phyloP scores from a whole-genome alignment of 2,888 invertebrate genomes.

The Habroteleia sp. region DNA sequence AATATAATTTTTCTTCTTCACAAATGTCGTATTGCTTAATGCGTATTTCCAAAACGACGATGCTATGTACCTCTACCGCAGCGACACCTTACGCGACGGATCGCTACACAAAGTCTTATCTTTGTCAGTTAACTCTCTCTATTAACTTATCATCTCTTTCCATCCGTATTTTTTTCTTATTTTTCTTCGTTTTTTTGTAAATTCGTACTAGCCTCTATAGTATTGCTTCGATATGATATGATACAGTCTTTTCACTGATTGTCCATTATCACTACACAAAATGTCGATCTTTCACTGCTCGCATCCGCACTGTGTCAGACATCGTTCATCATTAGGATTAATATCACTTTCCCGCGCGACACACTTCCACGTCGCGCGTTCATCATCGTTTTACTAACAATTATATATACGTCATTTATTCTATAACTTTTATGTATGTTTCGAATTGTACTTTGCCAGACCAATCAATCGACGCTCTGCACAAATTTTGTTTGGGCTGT shows the following conservation, averaged over 20 bases:
- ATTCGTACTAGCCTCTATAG: slow-evolving; percentile 73
- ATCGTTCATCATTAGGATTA: slow-evolving; percentile 77
- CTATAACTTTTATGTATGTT: slow-evolving; percentile 72
- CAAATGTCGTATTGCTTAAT: slow-evolving; percentile 59
- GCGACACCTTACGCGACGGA: slow-evolving; percentile 31
- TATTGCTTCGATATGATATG: slow-evolving; percentile 80
- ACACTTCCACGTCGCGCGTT: slow-evolving; percentile 66
- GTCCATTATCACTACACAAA: slow-evolving; percentile 80
- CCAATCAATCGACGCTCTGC: slow-evolving; percentile 48
- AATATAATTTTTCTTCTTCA: slow-evolving; percentile 40
- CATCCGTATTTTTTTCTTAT: slow-evolving; percentile 18
- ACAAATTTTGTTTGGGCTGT: slow-evolving; percentile 30
- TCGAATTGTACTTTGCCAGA: slow-evolving; percentile 78
- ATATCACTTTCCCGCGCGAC: slow-evolving; percentile 79
- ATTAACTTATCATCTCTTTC: slow-evolving; percentile 26
- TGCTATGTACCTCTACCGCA: slow-evolving; percentile 33
- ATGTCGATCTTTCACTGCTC: slow-evolving; percentile 66
- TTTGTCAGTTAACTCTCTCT: slow-evolving; percentile 20
- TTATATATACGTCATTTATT: slow-evolving; percentile 72
- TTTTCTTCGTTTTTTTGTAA: slow-evolving; percentile 42
- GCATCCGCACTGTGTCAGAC: slow-evolving; percentile 58
- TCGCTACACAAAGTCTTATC: slow-evolving; percentile 38
- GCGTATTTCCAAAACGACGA: slow-evolving; percentile 52
- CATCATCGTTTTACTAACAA: slow-evolving; percentile 71
- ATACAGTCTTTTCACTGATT: slow-evolving; percentile 81